These are phyloP conservation scores for Tipula confusa DNA, from an alignment of 2,888 invertebrate genomes.

Conservation along the genomic window DNA sequence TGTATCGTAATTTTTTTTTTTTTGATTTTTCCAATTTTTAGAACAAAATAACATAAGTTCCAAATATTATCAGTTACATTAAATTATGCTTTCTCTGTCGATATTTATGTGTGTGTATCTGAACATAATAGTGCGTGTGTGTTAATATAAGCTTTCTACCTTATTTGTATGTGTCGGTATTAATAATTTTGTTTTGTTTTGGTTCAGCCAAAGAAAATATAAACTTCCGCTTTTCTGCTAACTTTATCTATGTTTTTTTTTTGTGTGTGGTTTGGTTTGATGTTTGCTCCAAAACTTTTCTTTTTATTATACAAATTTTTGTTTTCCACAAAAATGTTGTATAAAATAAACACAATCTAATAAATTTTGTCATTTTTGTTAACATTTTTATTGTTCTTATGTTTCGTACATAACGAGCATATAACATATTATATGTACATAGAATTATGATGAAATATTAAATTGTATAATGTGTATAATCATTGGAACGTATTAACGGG, in stretches of 20 bases:
- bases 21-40: not conserved
- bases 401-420: not conserved
- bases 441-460: not conserved
- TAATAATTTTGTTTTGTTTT: not conserved
- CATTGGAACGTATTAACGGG: conserved; percentile 8
- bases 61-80: not conserved
- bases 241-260: not conserved
- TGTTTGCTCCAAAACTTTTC: not conserved
- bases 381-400: conserved; percentile 25
- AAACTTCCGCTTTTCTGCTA: not conserved
- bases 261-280: not conserved
- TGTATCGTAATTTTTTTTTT: too few species aligned
- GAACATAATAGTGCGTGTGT: not conserved
- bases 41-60: not conserved
- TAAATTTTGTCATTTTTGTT: conserved; percentile 3
- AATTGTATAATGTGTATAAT: not conserved
- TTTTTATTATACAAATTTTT: not conserved
- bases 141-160: not conserved
- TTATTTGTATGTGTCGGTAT: not conserved
- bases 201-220: not conserved
- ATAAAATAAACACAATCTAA: conserved; percentile 12
- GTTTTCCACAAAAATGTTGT: not conserved
- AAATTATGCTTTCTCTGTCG: not conserved
- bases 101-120: not conserved
- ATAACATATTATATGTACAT: too few species aligned